These are phyloP conservation scores for Trididemnum nubilum DNA, from an alignment of 23 tunicate genomes.

Conservation along the genomic window DNA sequence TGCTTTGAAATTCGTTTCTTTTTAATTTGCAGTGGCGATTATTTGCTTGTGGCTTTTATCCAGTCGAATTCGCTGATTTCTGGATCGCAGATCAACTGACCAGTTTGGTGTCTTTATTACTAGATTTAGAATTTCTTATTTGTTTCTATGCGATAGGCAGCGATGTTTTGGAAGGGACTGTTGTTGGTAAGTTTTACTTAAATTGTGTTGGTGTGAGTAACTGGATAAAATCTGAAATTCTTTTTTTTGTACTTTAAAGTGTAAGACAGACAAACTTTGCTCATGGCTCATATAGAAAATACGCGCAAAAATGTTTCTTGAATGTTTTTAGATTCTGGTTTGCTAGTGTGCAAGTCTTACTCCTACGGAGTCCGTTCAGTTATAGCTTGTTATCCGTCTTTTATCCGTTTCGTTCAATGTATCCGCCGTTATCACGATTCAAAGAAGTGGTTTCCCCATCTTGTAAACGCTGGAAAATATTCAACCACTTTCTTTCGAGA, in stretches of 20 bases:
- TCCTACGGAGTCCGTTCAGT: slow-evolving; percentile 76
- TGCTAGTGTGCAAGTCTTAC: slow-evolving; percentile 59
- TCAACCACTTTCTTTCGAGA: slow-evolving; percentile 93
- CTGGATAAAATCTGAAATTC: no score
- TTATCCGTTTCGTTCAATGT: slow-evolving; percentile 94
- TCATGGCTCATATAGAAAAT: no score
- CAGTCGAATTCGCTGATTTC: slow-evolving; percentile 96
- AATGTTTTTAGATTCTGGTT: no score
- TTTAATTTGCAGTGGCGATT: slow-evolving; percentile 68
- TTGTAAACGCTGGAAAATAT: slow-evolving; percentile 97
- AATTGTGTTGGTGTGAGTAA: no score
- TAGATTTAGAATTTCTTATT: slow-evolving; percentile 82
- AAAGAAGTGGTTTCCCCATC: slow-evolving; percentile 91
- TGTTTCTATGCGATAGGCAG: slow-evolving; percentile 79
- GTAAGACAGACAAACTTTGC: no score
- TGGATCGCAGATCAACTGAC: slow-evolving; percentile 98
- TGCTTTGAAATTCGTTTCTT: no score
- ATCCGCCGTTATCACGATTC: slow-evolving; percentile 83
- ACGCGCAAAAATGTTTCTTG: no score
- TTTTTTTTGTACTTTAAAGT: no score
- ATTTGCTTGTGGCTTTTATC: slow-evolving; percentile 91
- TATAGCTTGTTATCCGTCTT: slow-evolving; percentile 84
- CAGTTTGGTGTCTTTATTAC: slow-evolving; percentile 63
- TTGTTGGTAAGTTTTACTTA: no score
- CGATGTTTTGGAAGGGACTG: slow-evolving; percentile 54